phyloP scores from a whole-genome alignment of 1,140 invertebrate species.

The Pseudomyrmex pallidus region DNA sequence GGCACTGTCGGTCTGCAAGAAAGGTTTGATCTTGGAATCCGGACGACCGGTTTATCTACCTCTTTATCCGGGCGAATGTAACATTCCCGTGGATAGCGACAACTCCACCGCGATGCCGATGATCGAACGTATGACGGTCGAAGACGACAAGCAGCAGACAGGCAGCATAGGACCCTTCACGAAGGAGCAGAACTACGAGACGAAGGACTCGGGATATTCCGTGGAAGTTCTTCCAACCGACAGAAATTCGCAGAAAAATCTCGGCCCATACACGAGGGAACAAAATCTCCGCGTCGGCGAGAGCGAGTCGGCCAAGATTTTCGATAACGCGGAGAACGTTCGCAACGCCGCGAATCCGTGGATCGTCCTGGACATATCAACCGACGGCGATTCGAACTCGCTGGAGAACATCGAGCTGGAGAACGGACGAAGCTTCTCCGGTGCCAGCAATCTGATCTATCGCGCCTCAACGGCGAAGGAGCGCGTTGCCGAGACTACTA shows the following conservation, averaged over 20 bases:
- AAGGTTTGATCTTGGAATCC: slow-evolving; percentile 90
- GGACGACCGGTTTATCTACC: slow-evolving; percentile 89
- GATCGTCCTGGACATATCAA: slow-evolving; percentile 77
- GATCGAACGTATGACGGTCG: slow-evolving; percentile 51
- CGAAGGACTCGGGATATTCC: slow-evolving; percentile 60
- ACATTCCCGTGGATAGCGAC: slow-evolving; percentile 82
- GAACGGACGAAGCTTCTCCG: slow-evolving; percentile 76
- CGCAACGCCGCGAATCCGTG: slow-evolving; percentile 74
- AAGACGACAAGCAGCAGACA: slow-evolving; percentile 59
- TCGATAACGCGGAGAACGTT: slow-evolving; percentile 38
- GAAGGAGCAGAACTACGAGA: slow-evolving; percentile 80
- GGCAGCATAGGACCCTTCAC: slow-evolving; percentile 78
- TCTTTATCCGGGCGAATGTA: slow-evolving; percentile 91
- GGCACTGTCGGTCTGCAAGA: slow-evolving; percentile 92
- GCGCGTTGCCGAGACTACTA: slow-evolving; percentile 35
- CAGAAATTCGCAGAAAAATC: slow-evolving; percentile 67
- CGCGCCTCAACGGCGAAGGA: background rate
- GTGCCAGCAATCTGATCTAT: slow-evolving; percentile 60
- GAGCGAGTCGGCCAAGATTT: slow-evolving; percentile 17
- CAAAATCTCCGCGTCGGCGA: slow-evolving; percentile 70
- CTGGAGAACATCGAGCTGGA: slow-evolving; percentile 76
- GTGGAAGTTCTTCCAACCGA: slow-evolving; percentile 63
- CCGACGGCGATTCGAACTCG: slow-evolving; percentile 80
- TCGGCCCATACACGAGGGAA: slow-evolving; percentile 82
- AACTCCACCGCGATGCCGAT: slow-evolving; percentile 65